Evolutionary conservation across 2,888 invertebrate species (phyloP).

Genomic region (Lasioglossum villosulum): DNA sequence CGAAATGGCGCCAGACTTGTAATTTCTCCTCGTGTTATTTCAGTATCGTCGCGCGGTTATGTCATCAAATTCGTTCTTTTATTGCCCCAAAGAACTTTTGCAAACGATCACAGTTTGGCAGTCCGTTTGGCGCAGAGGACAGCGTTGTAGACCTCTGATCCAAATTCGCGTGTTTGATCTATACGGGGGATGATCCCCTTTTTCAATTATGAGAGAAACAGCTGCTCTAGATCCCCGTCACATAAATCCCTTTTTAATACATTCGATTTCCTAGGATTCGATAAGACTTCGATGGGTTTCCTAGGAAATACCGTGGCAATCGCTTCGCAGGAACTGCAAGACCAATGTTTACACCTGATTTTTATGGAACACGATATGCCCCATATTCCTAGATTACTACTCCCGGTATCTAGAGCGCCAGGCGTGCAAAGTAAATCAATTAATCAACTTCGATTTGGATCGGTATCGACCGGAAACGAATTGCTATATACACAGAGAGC

Average conservation of each 20-base stretch:
- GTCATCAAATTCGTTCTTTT: neutral
- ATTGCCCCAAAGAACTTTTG: neutral
- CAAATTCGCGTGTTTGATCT: conserved; percentile 7
- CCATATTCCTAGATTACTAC: neutral
- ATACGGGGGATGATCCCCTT: neutral
- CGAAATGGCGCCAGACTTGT: neutral
- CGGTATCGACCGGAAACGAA: conserved; percentile 1
- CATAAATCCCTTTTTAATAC: neutral
- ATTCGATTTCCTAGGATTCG: neutral
- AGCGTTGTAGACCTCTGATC: neutral
- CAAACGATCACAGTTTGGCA: neutral
- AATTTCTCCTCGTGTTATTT: neutral
- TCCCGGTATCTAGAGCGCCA: neutral
- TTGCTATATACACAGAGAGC: neutral
- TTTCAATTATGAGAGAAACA: neutral
- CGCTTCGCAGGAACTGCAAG: neutral
- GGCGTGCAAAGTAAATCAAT: conserved; percentile 5
- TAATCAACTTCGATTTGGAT: conserved; percentile 7
- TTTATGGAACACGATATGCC: neutral
- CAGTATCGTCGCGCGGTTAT: neutral
- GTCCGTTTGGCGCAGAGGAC: neutral
- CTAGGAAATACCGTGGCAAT: neutral
- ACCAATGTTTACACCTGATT: neutral
- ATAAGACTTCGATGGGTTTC: neutral
- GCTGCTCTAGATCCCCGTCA: neutral